Evolutionary conservation across 2,113 vertebrate species (phyloP), one percentile per base, ranked within the genome.

Genomic region (Gopherus flavomarginatus): DNA sequence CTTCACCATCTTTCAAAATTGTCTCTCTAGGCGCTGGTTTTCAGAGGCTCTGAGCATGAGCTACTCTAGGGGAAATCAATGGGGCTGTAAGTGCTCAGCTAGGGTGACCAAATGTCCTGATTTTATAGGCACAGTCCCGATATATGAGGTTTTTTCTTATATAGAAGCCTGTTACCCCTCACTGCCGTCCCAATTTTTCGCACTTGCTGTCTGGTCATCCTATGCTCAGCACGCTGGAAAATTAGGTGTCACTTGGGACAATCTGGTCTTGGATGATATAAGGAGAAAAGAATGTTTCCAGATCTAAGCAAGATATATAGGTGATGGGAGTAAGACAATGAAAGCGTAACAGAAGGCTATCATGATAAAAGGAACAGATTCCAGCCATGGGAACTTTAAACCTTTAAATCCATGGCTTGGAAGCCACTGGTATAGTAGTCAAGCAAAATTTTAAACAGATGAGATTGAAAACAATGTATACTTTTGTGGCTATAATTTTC

Each of bases 401-500:
- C 82, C 86, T 90, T 94, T 72, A 88, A 92, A 90, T 92, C 84
- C 88, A 21, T 87, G 84, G 57, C 72, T 87, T 95, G 82, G 92
- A 94, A 94, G 78, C 91, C 86, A 77, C 38, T 96, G 90, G 54
- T 90, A 84, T 75, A 83, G n/a, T 83, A 88, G 86, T 94, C 53
- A 62, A 88, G 22, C 49, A 90, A 89, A 93, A 95, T 50, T 94
- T 88, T 93, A 88, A 96, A 90, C 89, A 95, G 91, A 95, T 81
- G 92, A 94, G 90, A 93, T 17, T 90, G 86, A 47, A 93, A 85
- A 62, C 89, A 88, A 38, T 11, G 84, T 92, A 82, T 90, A 56
- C 95, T 97, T 96, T 96, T 92, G 87, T 65, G 94, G 19, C 47
- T 93, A 3, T 38, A 85, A 44, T 94, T 94, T 88, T 93, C 90